phyloP scores from a whole-genome alignment of 2,797 vertebrate genomes.

The Echiichthys vipera region DNA sequence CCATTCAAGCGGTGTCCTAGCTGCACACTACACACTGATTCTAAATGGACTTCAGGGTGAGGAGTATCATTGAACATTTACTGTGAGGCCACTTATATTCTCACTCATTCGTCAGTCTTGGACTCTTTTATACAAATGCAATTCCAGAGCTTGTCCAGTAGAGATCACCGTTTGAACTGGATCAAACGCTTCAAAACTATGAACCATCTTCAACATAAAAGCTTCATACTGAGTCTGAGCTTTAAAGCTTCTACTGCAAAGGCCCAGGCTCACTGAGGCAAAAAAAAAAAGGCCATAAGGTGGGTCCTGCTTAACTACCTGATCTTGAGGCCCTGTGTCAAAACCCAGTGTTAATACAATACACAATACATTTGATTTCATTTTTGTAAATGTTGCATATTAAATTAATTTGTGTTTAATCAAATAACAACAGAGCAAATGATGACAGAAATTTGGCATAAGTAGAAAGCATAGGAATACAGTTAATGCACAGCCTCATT shows the following conservation, averaged over 20 bases:
- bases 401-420: neutral
- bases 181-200: neutral
- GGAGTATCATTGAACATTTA: no score
- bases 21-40: neutral
- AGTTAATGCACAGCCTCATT: no score
- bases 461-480: neutral
- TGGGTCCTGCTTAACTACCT: no score
- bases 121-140: no score
- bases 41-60: no score
- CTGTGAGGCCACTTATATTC: no score
- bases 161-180: neutral
- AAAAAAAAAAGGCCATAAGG: neutral
- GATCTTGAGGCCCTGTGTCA: neutral
- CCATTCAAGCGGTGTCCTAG: conserved; percentile 4
- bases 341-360: neutral
- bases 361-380: neutral
- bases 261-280: neutral
- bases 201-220: neutral
- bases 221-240: neutral
- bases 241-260: neutral
- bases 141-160: no score
- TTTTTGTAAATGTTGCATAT: neutral
- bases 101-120: no score
- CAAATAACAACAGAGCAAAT: neutral
- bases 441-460: neutral